These are phyloP conservation scores for Agrotis ipsilon DNA, from an alignment of 2,888 invertebrate species.

Conservation along the genomic window DNA sequence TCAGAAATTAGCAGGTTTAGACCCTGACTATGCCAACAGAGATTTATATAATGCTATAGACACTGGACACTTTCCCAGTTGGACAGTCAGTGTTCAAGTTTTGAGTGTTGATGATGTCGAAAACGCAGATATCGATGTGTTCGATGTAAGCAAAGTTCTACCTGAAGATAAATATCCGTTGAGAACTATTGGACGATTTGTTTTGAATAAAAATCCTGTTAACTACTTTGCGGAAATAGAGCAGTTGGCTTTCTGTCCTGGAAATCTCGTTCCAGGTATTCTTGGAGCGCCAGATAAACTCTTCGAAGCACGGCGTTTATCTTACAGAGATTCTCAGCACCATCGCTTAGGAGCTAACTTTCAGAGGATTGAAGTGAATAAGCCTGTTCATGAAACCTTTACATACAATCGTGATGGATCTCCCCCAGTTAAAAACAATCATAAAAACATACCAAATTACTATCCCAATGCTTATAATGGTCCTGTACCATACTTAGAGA, in stretches of 20 bases:
- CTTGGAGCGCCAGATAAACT: conserved; percentile 97
- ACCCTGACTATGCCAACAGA: conserved; percentile 96
- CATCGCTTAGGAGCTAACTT: conserved; percentile 97
- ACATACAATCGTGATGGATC: conserved; percentile 97
- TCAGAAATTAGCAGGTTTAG: conserved; percentile 91
- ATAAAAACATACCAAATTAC: conserved; percentile 97
- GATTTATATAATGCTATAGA: conserved; percentile 97
- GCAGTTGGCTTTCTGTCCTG: conserved; percentile 96
- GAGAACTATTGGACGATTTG: conserved; percentile 95
- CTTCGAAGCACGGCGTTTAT: conserved; percentile 95
- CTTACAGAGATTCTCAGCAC: conserved; percentile 96
- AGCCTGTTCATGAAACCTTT: conserved; percentile 93
- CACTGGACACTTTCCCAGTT: conserved; percentile 93
- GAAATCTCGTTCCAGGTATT: conserved; percentile 97
- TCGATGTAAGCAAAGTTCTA: conserved; percentile 97
- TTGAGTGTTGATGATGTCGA: conserved; percentile 96
- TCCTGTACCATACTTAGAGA: conserved; percentile 92
- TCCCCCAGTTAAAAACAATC: conserved; percentile 94
- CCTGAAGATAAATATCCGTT: conserved; percentile 94
- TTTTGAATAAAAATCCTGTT: conserved; percentile 95
- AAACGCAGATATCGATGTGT: conserved; percentile 95
- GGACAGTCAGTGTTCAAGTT: conserved; percentile 95
- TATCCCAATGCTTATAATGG: conserved; percentile 98
- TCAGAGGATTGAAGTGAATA: conserved; percentile 97
- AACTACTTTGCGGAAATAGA: conserved; percentile 98